Evolutionary conservation across 2,113 vertebrate species (phyloP), one percentile per base, ranked within the genome.

Genomic region (Dromaius novaehollandiae): DNA sequence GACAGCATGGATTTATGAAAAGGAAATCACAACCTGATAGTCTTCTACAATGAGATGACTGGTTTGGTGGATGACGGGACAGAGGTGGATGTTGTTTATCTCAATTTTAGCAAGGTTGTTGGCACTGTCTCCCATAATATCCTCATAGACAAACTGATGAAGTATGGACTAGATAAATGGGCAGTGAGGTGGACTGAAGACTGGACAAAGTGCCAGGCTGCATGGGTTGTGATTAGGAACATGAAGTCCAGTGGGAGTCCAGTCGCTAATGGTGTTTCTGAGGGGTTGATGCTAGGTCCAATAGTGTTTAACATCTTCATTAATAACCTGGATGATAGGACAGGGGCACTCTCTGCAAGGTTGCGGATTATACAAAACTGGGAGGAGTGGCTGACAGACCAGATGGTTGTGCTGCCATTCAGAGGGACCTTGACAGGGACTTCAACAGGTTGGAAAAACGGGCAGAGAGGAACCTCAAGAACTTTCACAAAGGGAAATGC

Each of bases 21-120:
- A 15, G 11, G 17, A 55, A 84, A 53, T 71, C 6, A 38, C 25
- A 61, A 60, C 51, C 51, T 68, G 82, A 65, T 38, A 86, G 75
- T 12, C 46, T 85, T 83, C 66, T 21, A n/a, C 21, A 50, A 34
- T 18, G 82, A 80, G 75, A 80, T 30, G 38, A 15, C 58, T 88
- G 42, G 9, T 8, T 88, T 91, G 69, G 69, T 2, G 4, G 66
- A 42, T 38, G 53, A 85, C 26, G 7, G 6, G 26, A 84, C 58
- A 82, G 15, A 42, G 38, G 11, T 26, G 32, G 19, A 80, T 42
- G 22, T 51, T 94, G 61, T 93, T 91, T 82, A 73, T 86, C 70
- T 79, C 46, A 13, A 38, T 13, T 91, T 79, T 61, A 78, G 92
- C 88, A 89, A 91, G 38, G 26, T 42, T 94, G 88, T 88, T 70